Evolutionary conservation across 2,113 vertebrate species (phyloP).

Genomic region (Scytalopus superciliaris): DNA sequence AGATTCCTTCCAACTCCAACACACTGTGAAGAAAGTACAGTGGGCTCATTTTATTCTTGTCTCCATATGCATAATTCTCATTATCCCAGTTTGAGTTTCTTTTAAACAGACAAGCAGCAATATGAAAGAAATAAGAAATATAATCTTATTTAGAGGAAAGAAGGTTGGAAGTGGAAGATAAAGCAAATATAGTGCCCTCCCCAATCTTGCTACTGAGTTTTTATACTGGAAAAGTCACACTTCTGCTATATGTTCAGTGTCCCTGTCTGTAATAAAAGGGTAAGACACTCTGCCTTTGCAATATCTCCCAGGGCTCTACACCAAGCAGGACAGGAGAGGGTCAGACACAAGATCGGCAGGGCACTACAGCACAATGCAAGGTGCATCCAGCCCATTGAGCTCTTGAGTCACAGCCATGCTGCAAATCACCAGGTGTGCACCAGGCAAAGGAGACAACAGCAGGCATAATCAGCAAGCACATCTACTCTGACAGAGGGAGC

Average conservation of each 20-base stretch:
- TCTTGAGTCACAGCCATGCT: neutral
- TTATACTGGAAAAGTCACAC: neutral
- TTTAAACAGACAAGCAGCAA: neutral
- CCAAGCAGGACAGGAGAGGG: rapidly evolving
- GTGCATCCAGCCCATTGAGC: neutral
- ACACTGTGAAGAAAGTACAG: neutral
- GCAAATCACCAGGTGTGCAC: neutral
- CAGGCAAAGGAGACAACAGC: neutral
- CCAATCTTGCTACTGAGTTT: neutral
- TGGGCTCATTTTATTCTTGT: neutral
- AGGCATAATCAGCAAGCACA: neutral
- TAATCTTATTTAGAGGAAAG: neutral
- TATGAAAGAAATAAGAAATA: neutral
- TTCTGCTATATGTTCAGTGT: neutral
- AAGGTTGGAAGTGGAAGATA: neutral
- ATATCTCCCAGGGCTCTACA: neutral
- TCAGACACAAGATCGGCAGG: neutral
- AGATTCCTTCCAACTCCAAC: neutral
- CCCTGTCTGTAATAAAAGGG: neutral
- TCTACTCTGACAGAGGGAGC: neutral
- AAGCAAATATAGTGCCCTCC: neutral
- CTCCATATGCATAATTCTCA: neutral
- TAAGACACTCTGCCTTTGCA: neutral
- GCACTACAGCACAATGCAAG: neutral
- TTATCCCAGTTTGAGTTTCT: neutral